A percentile compares a stretch with the other conserved stretches of the same genome.
phyloP scores from a whole-genome alignment of 2,113 vertebrate genomes.

The Heptranchias perlo region DNA sequence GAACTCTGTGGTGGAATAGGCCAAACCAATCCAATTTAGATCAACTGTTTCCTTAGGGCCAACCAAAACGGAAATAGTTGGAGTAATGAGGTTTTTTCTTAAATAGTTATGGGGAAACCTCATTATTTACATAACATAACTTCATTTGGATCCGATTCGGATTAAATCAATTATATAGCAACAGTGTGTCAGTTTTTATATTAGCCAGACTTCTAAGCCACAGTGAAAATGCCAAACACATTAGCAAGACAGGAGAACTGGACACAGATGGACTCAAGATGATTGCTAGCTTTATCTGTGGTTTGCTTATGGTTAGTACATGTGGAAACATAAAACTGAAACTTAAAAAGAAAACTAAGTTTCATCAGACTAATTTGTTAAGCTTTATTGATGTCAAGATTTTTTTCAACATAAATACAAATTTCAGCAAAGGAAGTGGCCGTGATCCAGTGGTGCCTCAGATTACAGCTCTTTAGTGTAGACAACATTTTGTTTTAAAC shows the following conservation, averaged over 20 bases:
- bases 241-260: conserved; percentile 5
- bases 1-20: background rate
- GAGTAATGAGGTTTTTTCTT: background rate
- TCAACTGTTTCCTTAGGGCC: conserved; percentile 1
- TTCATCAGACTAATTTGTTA: background rate
- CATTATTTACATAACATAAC: conserved; percentile 30
- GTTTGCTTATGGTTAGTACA: background rate
- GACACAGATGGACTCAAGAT: conserved; percentile 9
- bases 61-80: background rate
- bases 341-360: conserved; percentile 16
- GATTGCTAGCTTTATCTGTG: conserved; percentile 31
- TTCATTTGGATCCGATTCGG: conserved; percentile 9
- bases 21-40: background rate
- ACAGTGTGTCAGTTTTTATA: background rate
- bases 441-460: background rate
- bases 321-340: conserved; percentile 20
- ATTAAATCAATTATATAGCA: conserved; percentile 15
- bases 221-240: conserved; percentile 12
- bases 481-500: background rate
- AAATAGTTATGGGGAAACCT: background rate
- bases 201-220: conserved; percentile 9
- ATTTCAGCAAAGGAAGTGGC: background rate
- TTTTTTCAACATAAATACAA: background rate
- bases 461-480: background rate
- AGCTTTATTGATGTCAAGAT: conserved; percentile 14